phyloP scores from a whole-genome alignment of 2,797 vertebrate species.

The Oreonectes daqikongensis region DNA sequence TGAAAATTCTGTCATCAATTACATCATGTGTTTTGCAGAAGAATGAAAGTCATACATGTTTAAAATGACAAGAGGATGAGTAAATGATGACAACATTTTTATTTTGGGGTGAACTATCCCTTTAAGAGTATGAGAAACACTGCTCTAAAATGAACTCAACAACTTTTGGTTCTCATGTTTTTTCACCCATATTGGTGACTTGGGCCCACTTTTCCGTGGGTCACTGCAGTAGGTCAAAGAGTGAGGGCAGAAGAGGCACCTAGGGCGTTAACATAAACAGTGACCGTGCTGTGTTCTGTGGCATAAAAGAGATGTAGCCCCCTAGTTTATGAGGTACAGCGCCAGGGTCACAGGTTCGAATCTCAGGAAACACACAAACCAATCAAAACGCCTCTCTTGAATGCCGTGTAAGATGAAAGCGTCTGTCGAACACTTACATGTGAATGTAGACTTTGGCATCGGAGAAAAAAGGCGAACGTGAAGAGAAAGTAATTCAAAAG shows the following conservation, averaged over 20 bases:
- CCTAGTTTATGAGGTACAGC: background rate
- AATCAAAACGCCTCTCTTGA: background rate
- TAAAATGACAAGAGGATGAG: no score
- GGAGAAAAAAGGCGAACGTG: background rate
- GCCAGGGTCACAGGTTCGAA: background rate
- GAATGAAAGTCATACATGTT: no score
- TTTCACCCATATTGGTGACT: slow-evolving; percentile 33
- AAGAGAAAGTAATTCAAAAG: background rate
- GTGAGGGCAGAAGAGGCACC: background rate
- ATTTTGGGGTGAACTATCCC: no score
- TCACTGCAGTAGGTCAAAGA: slow-evolving; percentile 27
- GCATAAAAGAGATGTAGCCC: slow-evolving; percentile 1
- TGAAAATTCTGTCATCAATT: no score
- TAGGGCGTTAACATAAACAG: slow-evolving; percentile 9
- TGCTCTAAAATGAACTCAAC: background rate
- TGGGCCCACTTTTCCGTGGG: slow-evolving; percentile 45
- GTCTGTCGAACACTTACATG: background rate
- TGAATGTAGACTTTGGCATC: background rate
- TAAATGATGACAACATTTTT: no score
- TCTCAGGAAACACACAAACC: background rate
- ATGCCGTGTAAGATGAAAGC: background rate
- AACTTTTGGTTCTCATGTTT: slow-evolving; percentile 28
- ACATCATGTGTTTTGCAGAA: no score
- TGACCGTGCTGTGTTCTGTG: background rate
- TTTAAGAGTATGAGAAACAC: slow-evolving; percentile 10